Conservation (phyloP, 2,113 vertebrate genomes). For the Microcebus jonahi region DNA sequence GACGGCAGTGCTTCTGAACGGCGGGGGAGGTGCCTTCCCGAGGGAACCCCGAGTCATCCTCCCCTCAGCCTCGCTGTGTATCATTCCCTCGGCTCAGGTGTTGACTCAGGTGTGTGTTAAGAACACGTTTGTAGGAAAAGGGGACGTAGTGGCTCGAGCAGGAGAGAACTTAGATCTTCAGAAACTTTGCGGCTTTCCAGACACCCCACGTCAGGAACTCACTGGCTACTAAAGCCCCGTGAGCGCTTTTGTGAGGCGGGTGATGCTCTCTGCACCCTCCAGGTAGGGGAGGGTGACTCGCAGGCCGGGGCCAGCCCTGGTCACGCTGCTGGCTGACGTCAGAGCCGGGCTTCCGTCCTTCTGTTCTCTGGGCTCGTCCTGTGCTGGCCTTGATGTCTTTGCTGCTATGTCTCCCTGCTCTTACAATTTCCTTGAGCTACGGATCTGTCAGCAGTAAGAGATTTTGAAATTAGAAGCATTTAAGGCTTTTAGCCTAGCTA, state of each 20-base stretch:
- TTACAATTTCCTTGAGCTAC: constrained; percentile 48
- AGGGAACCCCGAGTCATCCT: background rate
- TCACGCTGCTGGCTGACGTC: accelerated
- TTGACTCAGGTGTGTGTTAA: background rate
- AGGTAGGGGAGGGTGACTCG: background rate
- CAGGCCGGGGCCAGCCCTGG: background rate
- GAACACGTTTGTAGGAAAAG: background rate
- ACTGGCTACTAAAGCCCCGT: accelerated
- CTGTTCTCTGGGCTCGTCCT: background rate
- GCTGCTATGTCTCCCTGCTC: background rate
- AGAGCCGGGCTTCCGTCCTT: background rate
- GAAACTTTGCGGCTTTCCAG: background rate
- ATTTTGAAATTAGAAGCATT: constrained; percentile 71
- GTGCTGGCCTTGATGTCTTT: background rate
- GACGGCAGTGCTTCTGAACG: accelerated
- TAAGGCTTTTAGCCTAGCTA: background rate
- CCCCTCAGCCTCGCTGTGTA: too few relatives aligned
- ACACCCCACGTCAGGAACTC: background rate
- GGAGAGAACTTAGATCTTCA: background rate
- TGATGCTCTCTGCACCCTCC: too few relatives aligned
- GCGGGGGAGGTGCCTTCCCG: background rate
- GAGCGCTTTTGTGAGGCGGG: background rate
- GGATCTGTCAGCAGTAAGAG: constrained; percentile 52
- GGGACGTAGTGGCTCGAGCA: background rate
- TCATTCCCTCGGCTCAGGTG: too few relatives aligned